Evolutionary conservation across 2,888 invertebrate genomes (phyloP).

Genomic region (Alcis repandata): DNA sequence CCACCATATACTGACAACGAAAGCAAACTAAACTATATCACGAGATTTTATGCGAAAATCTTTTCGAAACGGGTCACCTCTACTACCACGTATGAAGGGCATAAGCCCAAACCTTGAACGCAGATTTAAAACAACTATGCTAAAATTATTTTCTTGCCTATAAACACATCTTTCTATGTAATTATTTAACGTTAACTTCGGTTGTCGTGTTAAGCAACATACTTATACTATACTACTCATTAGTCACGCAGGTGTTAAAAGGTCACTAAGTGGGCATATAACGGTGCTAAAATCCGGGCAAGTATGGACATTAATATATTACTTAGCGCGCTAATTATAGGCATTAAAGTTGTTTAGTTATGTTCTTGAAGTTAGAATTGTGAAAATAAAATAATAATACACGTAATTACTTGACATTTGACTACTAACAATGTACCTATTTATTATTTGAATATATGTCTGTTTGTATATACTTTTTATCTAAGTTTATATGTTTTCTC

Average conservation of each 20-base stretch:
- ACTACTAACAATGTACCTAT: no score
- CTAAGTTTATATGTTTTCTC: no score
- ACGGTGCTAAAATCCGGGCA: conserved; percentile 19
- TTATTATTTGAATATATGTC: no score
- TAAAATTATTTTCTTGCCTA: background rate
- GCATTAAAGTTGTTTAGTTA: conserved; percentile 5
- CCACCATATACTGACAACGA: no score
- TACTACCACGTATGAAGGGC: background rate
- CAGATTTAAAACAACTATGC: background rate
- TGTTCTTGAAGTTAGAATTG: no score
- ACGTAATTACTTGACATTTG: no score
- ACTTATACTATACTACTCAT: background rate
- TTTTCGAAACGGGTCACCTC: no score
- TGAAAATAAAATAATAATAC: background rate
- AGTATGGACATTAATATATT: conserved; percentile 7
- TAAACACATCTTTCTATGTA: conserved; percentile 23
- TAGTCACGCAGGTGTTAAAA: conserved; percentile 33
- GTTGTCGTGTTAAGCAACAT: conserved; percentile 16
- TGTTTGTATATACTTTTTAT: no score
- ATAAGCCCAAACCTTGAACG: conserved; percentile 4
- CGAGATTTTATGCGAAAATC: no score
- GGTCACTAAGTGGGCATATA: conserved; percentile 25
- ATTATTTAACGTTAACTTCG: conserved; percentile 8
- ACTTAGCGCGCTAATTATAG: background rate
- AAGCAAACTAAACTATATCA: no score